Base-by-base conservation (phyloP, 1,140 invertebrate genomes). In the Sarcophaga peregrina region DNA sequence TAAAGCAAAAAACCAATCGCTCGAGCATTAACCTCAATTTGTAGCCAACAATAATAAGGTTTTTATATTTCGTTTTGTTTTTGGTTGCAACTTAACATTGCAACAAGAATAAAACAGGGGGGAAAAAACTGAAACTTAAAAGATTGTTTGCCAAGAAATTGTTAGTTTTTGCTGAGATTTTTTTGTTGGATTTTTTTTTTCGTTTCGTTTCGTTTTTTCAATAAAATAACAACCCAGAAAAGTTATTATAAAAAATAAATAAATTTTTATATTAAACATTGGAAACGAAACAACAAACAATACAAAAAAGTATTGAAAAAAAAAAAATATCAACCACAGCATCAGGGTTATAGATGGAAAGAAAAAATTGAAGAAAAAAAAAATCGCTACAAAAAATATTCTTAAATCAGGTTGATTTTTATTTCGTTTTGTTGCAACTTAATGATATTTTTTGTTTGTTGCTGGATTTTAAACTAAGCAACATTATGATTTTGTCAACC, bases 121-220 rank as follows among this genome's bases (percentile, higher is more conserved):
- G 20, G 10, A 72, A 5, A 17, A 72, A 72, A 5, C 17, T 7
- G 7, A 17, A 78, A n/a, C n/a, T 50, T 78, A 78, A 48, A 50
- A 78, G 62, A 62, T 81, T 81, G 80, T 81, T 81, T 81, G 80
- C 80, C 62, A 81, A 62, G 80, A 72, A 78, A 78, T 78, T 78
- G 75, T 78, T 81, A 52, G n/a, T 54, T 52, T 81, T 81, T 81
- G 78, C 73, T 25, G 46, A 15, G 45, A 46, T 76, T 76, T 68
- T 20, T 20, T 68, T 37, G 25, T 4, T n/a, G 4, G 25, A 37
- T 37, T 37, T 37, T 37, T 37, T 37, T 37, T 37, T 37, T 37
- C 4, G 25, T 37, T 37, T 37, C 4, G n/a, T 37, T 37, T 37
- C 4, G 1, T 37, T 37, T 37, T 37, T 37, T 37, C 25, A 37